These are phyloP conservation scores for Clamator glandarius DNA, from an alignment of 2,797 vertebrate genomes.

Conservation along the genomic window DNA sequence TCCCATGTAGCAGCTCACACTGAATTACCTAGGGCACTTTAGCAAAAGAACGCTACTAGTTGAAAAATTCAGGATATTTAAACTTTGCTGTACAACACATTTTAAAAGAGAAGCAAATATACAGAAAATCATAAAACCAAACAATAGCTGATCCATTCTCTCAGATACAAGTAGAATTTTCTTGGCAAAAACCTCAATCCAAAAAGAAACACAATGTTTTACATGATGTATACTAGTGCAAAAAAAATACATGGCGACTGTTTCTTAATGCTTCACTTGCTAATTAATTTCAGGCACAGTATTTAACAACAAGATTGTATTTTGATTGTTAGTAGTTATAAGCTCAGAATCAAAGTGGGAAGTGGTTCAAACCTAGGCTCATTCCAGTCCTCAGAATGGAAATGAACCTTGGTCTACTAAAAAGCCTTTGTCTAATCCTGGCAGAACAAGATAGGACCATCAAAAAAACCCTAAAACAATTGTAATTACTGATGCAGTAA, in stretches of 20 bases:
- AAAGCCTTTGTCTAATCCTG: background rate
- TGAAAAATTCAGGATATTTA: background rate
- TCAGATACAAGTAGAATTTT: background rate
- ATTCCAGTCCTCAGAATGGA: background rate
- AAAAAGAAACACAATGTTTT: background rate
- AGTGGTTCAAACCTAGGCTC: background rate
- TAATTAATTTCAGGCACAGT: background rate
- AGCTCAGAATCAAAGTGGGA: background rate
- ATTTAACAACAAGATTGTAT: background rate
- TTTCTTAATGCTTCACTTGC: background rate
- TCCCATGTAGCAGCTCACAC: background rate
- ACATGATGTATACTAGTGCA: background rate
- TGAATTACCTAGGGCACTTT: background rate
- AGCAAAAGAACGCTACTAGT: background rate
- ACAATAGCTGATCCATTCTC: background rate
- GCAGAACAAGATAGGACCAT: background rate
- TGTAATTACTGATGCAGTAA: background rate
- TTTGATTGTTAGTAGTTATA: background rate
- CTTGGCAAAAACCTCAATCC: background rate
- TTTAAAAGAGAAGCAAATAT: background rate
- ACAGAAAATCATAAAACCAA: background rate
- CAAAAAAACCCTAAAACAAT: background rate
- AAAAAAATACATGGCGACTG: background rate
- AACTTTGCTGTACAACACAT: background rate
- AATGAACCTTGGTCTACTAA: background rate